Conservation (phyloP, 1,140 invertebrate genomes). For the Eufriesea mexicana region DNA sequence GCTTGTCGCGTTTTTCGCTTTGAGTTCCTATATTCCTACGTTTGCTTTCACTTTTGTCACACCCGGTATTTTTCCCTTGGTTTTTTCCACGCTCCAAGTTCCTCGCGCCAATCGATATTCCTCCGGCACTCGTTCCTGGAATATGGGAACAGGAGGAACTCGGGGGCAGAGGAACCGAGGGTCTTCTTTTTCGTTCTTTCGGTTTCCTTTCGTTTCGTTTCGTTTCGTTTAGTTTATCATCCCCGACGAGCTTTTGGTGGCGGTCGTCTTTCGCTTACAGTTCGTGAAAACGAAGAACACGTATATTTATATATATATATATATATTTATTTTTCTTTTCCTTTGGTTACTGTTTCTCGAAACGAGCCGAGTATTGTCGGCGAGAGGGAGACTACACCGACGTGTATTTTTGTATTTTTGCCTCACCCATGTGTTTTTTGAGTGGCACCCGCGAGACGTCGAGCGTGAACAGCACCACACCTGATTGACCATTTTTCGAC, state of each 20-base stretch:
- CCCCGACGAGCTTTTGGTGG: conserved; percentile 76
- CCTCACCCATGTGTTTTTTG: conserved; percentile 79
- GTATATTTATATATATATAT: neutral
- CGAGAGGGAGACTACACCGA: conserved; percentile 68
- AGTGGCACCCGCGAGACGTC: conserved; percentile 78
- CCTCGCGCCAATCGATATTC: neutral
- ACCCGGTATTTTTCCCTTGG: neutral
- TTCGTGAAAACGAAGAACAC: conserved; percentile 49
- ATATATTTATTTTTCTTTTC: conserved; percentile 53
- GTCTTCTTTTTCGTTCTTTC: neutral
- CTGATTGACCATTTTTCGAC: conserved; percentile 18
- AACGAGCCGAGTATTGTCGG: conserved; percentile 46
- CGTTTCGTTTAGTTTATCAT: neutral
- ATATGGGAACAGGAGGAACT: neutral
- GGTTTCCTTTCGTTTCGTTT: conserved; percentile 27
- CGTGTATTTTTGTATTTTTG: conserved; percentile 79
- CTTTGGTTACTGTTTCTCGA: conserved; percentile 45
- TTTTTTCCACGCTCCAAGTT: neutral
- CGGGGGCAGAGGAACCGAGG: too few species aligned
- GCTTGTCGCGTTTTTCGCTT: conserved; percentile 25
- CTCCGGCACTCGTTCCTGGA: neutral
- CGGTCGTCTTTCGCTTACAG: conserved; percentile 78
- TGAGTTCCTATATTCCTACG: neutral
- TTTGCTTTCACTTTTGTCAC: conserved; percentile 5
- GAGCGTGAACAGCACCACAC: conserved; percentile 73